Evolutionary conservation across 2,888 invertebrate genomes (phyloP), one percentile per base, ranked within the genome.

Genomic region (Spodoptera picta): DNA sequence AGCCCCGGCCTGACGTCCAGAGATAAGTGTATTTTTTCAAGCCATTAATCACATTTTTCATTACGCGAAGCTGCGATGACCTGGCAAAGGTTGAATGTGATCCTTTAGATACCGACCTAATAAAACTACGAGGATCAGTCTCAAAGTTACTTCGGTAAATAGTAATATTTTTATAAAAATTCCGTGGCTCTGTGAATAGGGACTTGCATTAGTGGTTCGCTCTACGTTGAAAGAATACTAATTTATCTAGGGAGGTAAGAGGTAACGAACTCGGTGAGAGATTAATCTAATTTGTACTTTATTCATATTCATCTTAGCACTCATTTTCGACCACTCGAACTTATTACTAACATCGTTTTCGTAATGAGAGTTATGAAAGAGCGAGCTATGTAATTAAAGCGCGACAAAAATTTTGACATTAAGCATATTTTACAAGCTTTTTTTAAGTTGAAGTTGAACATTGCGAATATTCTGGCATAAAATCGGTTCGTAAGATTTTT

Each of bases 21-120:
- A 73, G 79, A 78, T 78, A 79, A 79, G 77, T 69, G 79, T 68
- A 70, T 75, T 79, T 73, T 73, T 69, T 65, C 62, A 60, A 70
- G 47, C 55, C 77, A 77, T 77, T 73, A 79, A 77, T 77, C 79
- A 73, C 76, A 69, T 70, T 77, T 77, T 79, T 77, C 77, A 77
- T 79, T 79, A 73, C 65, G 27, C 51, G 53, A 60, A 54, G 64
- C 51, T 56, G 58, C 65, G 58, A 64, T 74, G 72, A 77, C 75
- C 75, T 60, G 51, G 63, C 60, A 59, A 73, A 75, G 61, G 63
- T 68, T 67, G 53, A 46, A 51, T 65, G 61, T 58, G 64, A 69
- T 69, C 58, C 58, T 66, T 36, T 48, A 63, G 61, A 63, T 36
- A 52, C 48, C 36, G 51, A 57, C 49, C 43, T 65, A 65, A 53